These are phyloP conservation scores for Eupithecia vulgata DNA, from an alignment of 2,888 invertebrate genomes.

Conservation along the genomic window DNA sequence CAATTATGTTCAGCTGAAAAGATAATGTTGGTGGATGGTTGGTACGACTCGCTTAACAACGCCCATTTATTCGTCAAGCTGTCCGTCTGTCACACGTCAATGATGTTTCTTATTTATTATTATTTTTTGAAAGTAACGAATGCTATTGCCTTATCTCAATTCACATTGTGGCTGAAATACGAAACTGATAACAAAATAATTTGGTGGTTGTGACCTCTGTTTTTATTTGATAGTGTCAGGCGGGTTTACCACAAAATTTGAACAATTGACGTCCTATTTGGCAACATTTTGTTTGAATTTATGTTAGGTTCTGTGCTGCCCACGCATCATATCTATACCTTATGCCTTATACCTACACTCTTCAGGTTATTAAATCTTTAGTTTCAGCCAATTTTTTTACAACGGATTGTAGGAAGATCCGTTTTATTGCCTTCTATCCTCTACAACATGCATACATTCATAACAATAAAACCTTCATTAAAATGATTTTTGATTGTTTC, in stretches of 20 bases:
- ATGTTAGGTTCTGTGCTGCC: too few relatives aligned
- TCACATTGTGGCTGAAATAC: neutral
- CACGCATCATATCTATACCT: too few relatives aligned
- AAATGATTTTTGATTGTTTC: neutral
- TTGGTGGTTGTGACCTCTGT: neutral
- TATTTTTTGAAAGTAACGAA: constrained; percentile 1
- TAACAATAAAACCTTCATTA: neutral
- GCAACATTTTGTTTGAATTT: too few relatives aligned
- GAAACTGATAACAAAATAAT: neutral
- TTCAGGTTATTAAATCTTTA: too few relatives aligned
- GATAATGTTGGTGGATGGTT: neutral
- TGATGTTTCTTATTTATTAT: constrained; percentile 21
- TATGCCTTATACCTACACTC: neutral
- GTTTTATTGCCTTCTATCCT: neutral
- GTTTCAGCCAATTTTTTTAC: neutral
- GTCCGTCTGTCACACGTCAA: constrained; percentile 48
- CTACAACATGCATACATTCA: neutral
- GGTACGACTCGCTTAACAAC: constrained; percentile 34
- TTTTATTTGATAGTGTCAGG: neutral
- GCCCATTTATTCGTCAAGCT: constrained; percentile 48
- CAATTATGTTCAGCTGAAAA: neutral
- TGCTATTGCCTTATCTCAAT: neutral
- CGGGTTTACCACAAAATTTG: neutral
- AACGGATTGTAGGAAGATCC: neutral
- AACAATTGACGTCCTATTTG: neutral